Conservation (phyloP, 2,888 invertebrate species). For the Heliconius ethilla region DNA sequence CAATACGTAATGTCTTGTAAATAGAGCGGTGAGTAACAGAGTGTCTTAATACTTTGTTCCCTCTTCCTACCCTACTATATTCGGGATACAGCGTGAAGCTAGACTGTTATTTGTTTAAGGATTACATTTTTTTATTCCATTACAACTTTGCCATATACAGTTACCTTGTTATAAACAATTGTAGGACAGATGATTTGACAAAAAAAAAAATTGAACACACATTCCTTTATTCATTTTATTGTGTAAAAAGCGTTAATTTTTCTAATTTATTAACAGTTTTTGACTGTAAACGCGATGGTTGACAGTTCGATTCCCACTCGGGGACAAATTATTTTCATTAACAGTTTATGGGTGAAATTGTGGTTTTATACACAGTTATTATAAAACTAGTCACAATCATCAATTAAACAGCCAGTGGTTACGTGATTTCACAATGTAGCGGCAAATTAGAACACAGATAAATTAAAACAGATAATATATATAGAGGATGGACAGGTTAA, state of each 20-base stretch:
- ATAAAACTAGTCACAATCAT: constrained; percentile 38
- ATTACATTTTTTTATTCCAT: constrained; percentile 29
- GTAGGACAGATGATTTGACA: constrained; percentile 8
- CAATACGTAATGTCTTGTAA: neutral
- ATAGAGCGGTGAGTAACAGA: neutral
- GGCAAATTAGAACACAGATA: constrained; percentile 47
- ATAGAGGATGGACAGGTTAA: constrained; percentile 27
- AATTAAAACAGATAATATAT: constrained; percentile 44
- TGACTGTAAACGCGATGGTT: neutral
- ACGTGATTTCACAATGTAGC: constrained; percentile 37
- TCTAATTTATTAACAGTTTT: constrained; percentile 1
- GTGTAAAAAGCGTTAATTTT: neutral
- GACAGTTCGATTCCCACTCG: neutral
- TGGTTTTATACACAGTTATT: constrained; percentile 29
- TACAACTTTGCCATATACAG: constrained; percentile 34
- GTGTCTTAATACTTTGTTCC: neutral
- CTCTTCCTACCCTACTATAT: neutral
- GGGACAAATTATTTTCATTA: neutral
- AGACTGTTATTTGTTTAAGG: constrained; percentile 24
- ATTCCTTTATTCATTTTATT: neutral
- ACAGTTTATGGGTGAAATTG: constrained; percentile 2
- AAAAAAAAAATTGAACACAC: neutral
- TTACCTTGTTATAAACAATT: constrained; percentile 28
- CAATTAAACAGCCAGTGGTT: constrained; percentile 27
- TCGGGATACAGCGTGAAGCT: neutral